A percentile compares a stretch with the other conserved stretches of the same genome.
phyloP scores from a whole-genome alignment of 2,113 vertebrate species.

The Empidonax alnorum region DNA sequence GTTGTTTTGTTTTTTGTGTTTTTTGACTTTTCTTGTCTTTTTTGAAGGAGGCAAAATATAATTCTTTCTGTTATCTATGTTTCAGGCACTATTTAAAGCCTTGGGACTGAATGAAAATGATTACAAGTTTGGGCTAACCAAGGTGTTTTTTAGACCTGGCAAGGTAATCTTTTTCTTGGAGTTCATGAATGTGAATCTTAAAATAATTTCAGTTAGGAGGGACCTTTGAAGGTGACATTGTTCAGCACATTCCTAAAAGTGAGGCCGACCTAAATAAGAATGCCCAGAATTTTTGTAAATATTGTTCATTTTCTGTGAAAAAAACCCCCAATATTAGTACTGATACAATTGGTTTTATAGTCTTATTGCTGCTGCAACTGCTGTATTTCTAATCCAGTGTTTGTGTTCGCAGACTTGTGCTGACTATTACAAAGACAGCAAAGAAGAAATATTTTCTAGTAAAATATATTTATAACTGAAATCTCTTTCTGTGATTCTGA shows the following conservation, averaged over 20 bases:
- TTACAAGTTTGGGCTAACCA: conserved; percentile 98
- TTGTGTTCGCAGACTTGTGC: neutral
- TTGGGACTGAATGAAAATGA: conserved; percentile 94
- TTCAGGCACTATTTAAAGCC: conserved; percentile 97
- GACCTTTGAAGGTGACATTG: neutral
- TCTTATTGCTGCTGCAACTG: neutral
- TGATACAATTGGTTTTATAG: neutral
- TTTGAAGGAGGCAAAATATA: neutral
- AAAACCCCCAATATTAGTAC: neutral
- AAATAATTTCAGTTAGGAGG: neutral
- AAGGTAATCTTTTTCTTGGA: conserved; percentile 84
- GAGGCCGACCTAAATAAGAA: neutral
- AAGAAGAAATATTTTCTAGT: neutral
- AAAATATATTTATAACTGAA: neutral
- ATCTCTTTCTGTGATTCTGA: neutral
- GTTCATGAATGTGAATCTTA: neutral
- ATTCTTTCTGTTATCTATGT: conserved; percentile 26
- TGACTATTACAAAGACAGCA: neutral
- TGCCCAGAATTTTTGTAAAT: neutral
- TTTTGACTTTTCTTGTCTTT: neutral
- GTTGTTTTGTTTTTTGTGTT: neutral
- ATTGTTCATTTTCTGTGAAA: neutral
- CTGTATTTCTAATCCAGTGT: neutral
- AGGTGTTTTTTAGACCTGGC: conserved; percentile 96
- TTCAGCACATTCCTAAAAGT: neutral